Evolutionary conservation across 2,113 vertebrate species (phyloP).

Genomic region (Carlito syrichta): DNA sequence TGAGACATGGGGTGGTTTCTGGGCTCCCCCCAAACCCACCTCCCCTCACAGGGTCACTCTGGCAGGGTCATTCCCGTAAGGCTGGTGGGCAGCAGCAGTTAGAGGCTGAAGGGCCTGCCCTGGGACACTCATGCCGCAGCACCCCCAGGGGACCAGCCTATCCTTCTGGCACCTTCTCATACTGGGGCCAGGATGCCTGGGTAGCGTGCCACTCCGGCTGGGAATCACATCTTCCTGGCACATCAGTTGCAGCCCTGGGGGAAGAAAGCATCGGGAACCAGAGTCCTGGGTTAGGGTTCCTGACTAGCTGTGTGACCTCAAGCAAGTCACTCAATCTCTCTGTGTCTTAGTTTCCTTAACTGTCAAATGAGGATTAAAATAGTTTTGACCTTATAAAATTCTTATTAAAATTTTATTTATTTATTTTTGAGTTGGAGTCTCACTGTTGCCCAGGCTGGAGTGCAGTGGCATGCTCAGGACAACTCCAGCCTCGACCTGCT

Average conservation of each 20-base stretch:
- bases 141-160: not conserved
- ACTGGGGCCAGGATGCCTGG: not conserved
- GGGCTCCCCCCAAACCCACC: not conserved
- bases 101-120: not conserved
- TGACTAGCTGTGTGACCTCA: not conserved
- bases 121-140: not conserved
- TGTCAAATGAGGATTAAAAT: not conserved
- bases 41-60: not conserved
- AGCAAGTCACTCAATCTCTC: not conserved
- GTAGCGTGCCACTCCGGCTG: not conserved
- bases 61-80: not conserved
- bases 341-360: not conserved
- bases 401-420: not conserved
- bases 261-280: not conserved
- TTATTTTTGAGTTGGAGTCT: no score
- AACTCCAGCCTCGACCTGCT: no score
- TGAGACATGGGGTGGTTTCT: not conserved
- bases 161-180: not conserved
- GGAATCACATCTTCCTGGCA: not conserved
- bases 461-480: no score
- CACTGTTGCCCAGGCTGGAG: no score
- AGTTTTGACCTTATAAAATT: not conserved
- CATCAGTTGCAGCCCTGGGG: not conserved
- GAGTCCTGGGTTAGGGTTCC: not conserved
- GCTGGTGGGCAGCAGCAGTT: not conserved